Evolutionary conservation across 2,113 vertebrate species (phyloP).

Genomic region (Tonatia bakeri): DNA sequence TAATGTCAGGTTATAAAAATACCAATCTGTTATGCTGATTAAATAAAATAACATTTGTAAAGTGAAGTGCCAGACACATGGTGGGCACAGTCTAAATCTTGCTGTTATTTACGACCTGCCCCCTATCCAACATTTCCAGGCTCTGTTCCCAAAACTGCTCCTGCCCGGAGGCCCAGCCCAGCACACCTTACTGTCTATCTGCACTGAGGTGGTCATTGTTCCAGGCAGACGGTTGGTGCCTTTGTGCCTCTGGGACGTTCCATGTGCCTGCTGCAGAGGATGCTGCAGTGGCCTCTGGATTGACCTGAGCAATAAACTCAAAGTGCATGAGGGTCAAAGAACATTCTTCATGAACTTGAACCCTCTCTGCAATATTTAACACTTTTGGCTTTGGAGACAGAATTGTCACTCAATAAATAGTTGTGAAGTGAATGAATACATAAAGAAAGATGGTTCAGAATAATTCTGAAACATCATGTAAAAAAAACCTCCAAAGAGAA

Average conservation of each 20-base stretch:
- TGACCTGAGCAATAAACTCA: neutral
- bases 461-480: neutral
- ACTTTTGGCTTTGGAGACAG: neutral
- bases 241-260: neutral
- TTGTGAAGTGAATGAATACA: neutral
- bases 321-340: neutral
- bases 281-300: neutral
- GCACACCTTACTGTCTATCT: neutral
- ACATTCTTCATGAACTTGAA: neutral
- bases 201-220: constrained; percentile 20
- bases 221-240: neutral
- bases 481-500: neutral
- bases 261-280: neutral
- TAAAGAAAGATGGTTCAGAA: neutral
- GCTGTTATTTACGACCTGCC: constrained; percentile 37
- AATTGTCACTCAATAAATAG: neutral
- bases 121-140: neutral
- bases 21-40: constrained; percentile 61
- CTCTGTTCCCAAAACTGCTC: neutral
- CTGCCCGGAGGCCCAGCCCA: neutral
- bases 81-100: constrained; percentile 39
- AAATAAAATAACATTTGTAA: constrained; percentile 68
- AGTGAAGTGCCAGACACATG: constrained; percentile 50
- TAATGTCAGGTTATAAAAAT: constrained; percentile 69
- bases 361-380: neutral